Base-by-base conservation (phyloP, 2,797 vertebrate species). In the Xiphorhynchus erythropygius region DNA sequence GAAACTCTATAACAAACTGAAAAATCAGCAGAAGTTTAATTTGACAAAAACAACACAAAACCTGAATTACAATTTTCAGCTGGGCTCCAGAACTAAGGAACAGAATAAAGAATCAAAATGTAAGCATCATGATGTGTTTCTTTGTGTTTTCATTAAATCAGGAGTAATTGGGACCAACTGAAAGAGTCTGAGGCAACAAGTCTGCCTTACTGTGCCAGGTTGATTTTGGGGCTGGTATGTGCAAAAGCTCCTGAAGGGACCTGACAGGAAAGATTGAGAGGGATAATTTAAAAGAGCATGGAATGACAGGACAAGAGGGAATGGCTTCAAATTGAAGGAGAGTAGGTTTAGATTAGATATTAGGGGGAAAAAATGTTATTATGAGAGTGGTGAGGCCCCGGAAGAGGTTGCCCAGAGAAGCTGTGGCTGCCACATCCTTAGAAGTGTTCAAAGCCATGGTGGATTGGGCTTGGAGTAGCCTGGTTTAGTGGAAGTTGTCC, bases 171-270 rank as follows among this genome's bases (percentile, higher is more conserved):
- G 6, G 14, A 67, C 39, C 6, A 24, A 0, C 1, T 11, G 9
- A 59, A 55, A 63, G 11, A 63, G 11, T 3, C 11, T 79, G 67
- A 68, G 39, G 41, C 1, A 49, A 18, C 13, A 57, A 53, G 28
- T 37, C 27, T 52, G 46, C 49, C 11, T n/a, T 23, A 47, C 9
- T 13, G 9, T 14, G 33, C n/a, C 55, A 71, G 27, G 18, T 28
- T 1, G 0, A 30, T 71, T 2, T 49, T 3, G 15, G 15, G 75
- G 16, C 9, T 82, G 37, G 46, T 41, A 2, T 16, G 27, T 46
- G 44, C 9, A 49, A 39, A 18, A 35, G 49, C 25, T 52, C 37
- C 59, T 41, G 37, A 62, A 13, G 18, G 8, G 37, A 62, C 6
- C 12, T 10, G 27, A 62, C 59, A 62, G 19, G 37, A 39, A 60